Percentiles rank a stretch among this genome's conserved stretches.
phyloP scores from a whole-genome alignment of 2,888 invertebrate genomes.

The Chironomus tentans region DNA sequence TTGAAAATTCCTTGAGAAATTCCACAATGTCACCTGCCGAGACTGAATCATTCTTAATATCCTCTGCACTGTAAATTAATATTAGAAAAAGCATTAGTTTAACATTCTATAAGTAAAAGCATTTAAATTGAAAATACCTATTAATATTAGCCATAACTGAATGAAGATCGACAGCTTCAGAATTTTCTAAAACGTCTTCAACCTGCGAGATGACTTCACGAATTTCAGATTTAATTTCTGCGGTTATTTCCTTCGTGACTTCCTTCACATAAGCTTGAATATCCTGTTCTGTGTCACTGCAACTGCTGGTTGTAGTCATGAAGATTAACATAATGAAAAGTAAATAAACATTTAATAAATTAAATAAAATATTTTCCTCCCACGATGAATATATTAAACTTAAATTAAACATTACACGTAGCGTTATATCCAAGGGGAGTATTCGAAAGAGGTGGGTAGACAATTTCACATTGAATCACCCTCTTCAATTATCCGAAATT shows the following conservation, averaged over 20 bases:
- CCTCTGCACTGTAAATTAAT: conserved; percentile 44
- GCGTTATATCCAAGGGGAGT: too few species aligned
- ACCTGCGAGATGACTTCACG: conserved; percentile 71
- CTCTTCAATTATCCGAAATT: too few species aligned
- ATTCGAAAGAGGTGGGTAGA: too few species aligned
- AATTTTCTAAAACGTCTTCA: conserved; percentile 66
- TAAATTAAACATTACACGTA: too few species aligned
- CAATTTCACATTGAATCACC: too few species aligned
- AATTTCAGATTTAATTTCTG: conserved; percentile 73
- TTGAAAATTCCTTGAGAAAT: conserved; percentile 67
- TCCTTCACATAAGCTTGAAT: conserved; percentile 67
- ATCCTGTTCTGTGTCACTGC: conserved; percentile 47
- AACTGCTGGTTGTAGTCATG: conserved; percentile 32
- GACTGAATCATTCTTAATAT: conserved; percentile 57
- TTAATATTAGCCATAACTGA: conserved; percentile 13
- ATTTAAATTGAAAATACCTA: neutral
- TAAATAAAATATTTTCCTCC: too few species aligned
- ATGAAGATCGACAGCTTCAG: conserved; percentile 31
- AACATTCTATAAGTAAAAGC: too few species aligned
- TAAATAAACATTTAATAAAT: too few species aligned
- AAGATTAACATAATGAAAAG: too few species aligned
- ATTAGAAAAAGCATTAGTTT: neutral
- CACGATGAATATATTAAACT: too few species aligned
- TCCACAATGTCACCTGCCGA: conserved; percentile 67
- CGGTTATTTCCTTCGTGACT: conserved; percentile 67